phyloP scores from a whole-genome alignment of 2,113 vertebrate genomes.

The Catharus bicknelli region DNA sequence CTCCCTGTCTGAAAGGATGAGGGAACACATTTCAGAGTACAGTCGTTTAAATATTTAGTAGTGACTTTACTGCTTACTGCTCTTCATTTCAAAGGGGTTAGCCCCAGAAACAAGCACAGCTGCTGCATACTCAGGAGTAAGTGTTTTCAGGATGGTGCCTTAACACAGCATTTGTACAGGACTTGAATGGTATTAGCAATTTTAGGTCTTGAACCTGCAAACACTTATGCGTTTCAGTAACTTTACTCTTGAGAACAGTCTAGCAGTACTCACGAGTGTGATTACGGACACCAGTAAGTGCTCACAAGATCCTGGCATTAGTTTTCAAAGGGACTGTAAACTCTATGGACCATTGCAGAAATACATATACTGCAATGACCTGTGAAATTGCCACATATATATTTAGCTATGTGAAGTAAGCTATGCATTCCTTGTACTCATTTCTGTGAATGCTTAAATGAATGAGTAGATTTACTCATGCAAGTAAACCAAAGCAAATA shows the following conservation, averaged over 20 bases:
- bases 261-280: background rate
- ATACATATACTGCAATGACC: conserved; percentile 6
- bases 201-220: conserved; percentile 46
- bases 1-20: background rate
- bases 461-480: background rate
- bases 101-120: conserved; percentile 25
- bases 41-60: background rate
- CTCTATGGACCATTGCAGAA: conserved; percentile 4
- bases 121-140: background rate
- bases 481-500: background rate
- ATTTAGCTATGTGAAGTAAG: background rate
- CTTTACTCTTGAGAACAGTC: conserved; percentile 36
- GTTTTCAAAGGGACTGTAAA: conserved; percentile 59
- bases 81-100: conserved; percentile 38
- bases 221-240: background rate
- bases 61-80: background rate
- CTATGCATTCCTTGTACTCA: background rate
- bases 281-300: background rate
- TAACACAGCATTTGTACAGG: conserved; percentile 17
- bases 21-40: background rate
- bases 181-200: conserved; percentile 23
- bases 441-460: background rate
- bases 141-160: conserved; percentile 18
- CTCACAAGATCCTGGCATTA: background rate
- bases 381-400: conserved; percentile 26